phyloP scores from a whole-genome alignment of 2,113 vertebrate species.

The Philantomba maxwellii region DNA sequence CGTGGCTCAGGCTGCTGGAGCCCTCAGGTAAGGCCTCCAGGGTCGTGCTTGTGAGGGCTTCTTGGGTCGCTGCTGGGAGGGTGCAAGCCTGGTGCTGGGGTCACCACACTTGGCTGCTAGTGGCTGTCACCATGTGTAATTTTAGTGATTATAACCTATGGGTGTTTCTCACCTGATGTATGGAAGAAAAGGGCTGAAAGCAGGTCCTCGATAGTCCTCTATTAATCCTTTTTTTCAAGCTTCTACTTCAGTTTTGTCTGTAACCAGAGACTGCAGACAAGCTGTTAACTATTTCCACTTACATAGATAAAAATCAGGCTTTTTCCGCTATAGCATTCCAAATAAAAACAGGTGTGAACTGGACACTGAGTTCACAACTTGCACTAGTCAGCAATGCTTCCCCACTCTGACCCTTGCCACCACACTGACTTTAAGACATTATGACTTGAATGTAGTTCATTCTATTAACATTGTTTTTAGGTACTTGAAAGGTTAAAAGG shows the following conservation, averaged over 20 bases:
- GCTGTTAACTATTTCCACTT: not conserved
- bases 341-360: not conserved
- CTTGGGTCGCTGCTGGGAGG: not conserved
- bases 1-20: not conserved
- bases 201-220: not conserved
- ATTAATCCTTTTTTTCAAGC: not conserved
- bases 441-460: not conserved
- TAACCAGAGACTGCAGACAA: not conserved
- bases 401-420: fast-evolving
- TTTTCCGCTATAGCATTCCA: not conserved
- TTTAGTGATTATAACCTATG: not conserved
- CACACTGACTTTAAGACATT: not conserved
- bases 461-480: not conserved
- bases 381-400: not conserved
- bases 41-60: not conserved
- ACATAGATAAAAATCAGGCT: not conserved
- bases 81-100: not conserved
- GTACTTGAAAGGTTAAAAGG: not conserved
- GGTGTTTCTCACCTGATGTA: not conserved
- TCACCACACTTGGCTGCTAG: not conserved
- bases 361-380: not conserved
- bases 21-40: not conserved
- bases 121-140: not conserved
- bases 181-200: not conserved
- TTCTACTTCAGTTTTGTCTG: not conserved